A percentile compares a stretch with the other conserved stretches of the same genome.
phyloP scores from a whole-genome alignment of 2,888 invertebrate species.

The Gymnocheta viridis region DNA sequence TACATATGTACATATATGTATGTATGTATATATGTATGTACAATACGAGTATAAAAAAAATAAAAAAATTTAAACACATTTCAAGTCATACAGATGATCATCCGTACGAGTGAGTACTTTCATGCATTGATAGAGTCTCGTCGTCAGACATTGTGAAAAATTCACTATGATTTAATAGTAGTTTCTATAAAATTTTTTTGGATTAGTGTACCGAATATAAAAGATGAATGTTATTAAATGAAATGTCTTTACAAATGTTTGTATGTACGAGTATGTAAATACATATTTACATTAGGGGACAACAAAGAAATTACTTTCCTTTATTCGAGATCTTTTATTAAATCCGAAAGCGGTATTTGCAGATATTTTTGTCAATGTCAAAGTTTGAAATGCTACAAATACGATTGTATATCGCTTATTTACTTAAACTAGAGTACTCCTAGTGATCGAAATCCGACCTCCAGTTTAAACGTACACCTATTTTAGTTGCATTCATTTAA shows the following conservation, averaged over 20 bases:
- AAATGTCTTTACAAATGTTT: background rate
- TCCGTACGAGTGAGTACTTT: slow-evolving; percentile 7
- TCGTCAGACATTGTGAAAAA: slow-evolving; percentile 30
- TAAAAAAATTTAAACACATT: slow-evolving; percentile 25
- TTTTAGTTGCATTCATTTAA: too few relatives aligned
- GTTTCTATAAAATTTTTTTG: slow-evolving; percentile 39
- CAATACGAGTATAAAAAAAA: background rate
- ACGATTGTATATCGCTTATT: too few relatives aligned
- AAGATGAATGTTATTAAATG: slow-evolving; percentile 14
- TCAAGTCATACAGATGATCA: slow-evolving; percentile 35
- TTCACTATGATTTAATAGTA: slow-evolving; percentile 42
- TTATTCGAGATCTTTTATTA: too few relatives aligned
- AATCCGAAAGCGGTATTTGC: too few relatives aligned
- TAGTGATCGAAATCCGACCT: too few relatives aligned
- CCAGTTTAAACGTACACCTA: too few relatives aligned
- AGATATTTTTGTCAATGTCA: too few relatives aligned
- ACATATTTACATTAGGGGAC: background rate
- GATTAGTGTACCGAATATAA: slow-evolving; percentile 15
- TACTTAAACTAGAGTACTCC: too few relatives aligned
- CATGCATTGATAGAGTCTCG: background rate
- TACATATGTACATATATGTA: background rate
- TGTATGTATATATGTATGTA: background rate
- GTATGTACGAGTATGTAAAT: too few relatives aligned
- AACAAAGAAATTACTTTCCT: too few relatives aligned
- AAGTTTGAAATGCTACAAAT: too few relatives aligned